Conservation (phyloP, 2,797 vertebrate species). For the Tapirus indicus region DNA sequence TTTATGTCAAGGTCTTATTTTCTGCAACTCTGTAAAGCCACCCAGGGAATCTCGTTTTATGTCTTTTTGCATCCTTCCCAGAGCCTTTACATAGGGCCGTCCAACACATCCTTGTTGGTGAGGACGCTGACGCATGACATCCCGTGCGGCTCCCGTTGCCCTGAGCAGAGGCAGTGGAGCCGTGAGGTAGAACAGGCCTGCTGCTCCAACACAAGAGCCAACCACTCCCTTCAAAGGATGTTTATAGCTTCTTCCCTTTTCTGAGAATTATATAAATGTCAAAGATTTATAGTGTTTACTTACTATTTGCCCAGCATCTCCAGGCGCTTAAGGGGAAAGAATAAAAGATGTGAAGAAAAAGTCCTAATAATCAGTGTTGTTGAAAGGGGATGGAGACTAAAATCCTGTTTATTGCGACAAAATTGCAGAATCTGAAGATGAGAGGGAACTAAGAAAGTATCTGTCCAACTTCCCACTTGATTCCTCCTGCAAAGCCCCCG, state of each 20-base stretch:
- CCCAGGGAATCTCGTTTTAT: not conserved
- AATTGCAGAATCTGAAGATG: not conserved
- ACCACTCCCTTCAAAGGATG: not conserved
- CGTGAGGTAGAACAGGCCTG: not conserved
- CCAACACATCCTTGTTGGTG: no score
- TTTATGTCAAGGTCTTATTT: not conserved
- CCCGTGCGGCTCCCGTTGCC: accelerated
- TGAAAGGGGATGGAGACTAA: not conserved
- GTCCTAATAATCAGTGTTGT: not conserved
- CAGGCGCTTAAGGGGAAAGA: not conserved
- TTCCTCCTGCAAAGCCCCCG: not conserved
- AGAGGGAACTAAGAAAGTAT: not conserved
- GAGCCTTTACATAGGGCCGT: not conserved
- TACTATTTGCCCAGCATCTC: not conserved
- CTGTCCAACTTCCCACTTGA: not conserved
- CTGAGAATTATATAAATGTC: constrained; percentile 24
- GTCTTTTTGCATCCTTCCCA: not conserved
- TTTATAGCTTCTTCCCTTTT: not conserved
- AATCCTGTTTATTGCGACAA: not conserved
- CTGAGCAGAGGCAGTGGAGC: not conserved
- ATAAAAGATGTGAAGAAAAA: not conserved
- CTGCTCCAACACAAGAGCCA: not conserved
- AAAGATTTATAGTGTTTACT: constrained; percentile 27
- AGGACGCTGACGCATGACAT: accelerated
- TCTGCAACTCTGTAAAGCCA: not conserved